phyloP scores from a whole-genome alignment of 2,888 invertebrate genomes.

The Liopterus haemorrhoidalis region DNA sequence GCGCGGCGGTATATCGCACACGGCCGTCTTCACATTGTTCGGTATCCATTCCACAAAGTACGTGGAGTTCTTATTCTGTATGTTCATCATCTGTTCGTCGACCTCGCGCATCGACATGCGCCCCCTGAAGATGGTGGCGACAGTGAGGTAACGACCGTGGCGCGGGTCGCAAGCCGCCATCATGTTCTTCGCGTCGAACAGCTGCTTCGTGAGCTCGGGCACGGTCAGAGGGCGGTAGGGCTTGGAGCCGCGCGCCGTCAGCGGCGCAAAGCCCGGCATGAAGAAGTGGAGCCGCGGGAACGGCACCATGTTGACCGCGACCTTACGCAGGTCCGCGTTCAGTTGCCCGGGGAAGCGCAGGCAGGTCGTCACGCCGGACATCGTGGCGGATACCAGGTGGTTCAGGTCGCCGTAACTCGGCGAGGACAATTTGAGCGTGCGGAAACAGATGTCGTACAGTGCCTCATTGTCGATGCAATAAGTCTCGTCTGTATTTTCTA shows the following conservation, averaged over 20 bases:
- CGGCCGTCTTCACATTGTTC: constrained; percentile 65
- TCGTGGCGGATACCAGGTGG: constrained; percentile 53
- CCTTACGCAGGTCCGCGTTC: constrained; percentile 60
- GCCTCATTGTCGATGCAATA: constrained; percentile 60
- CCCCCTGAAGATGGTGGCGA: constrained; percentile 75
- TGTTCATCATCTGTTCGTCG: constrained; percentile 57
- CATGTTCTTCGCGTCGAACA: constrained; percentile 82
- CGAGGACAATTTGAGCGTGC: constrained; percentile 53
- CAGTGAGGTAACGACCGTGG: constrained; percentile 75
- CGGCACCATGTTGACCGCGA: constrained; percentile 59
- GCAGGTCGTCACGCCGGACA: constrained; percentile 57
- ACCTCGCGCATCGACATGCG: constrained; percentile 60
- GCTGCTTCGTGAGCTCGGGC: constrained; percentile 69
- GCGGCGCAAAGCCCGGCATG: constrained; percentile 61
- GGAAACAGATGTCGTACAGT: constrained; percentile 58
- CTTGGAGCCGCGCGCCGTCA: constrained; percentile 54
- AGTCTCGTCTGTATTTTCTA: constrained; percentile 58
- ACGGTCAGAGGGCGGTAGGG: constrained; percentile 71
- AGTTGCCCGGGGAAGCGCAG: constrained; percentile 65
- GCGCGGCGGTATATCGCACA: constrained; percentile 65
- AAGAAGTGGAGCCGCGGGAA: constrained; percentile 63
- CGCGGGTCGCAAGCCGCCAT: constrained; percentile 86
- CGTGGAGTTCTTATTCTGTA: constrained; percentile 62
- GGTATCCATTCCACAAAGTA: constrained; percentile 65
- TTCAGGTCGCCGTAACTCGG: constrained; percentile 54